Conservation (phyloP, 2,797 vertebrate genomes). For the Acrossocheilus fasciatus region DNA sequence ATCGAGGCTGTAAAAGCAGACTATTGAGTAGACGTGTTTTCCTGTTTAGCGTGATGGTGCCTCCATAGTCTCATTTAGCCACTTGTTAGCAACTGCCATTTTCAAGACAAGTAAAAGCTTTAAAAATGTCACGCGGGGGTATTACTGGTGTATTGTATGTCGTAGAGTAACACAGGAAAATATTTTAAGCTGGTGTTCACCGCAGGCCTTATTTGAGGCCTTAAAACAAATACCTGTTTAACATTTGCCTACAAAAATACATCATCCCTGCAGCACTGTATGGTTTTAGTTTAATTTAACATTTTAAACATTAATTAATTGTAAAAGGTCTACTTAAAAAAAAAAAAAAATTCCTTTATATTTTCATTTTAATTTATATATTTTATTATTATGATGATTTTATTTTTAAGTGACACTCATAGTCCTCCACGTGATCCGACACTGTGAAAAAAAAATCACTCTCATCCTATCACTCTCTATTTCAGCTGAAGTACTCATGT, state of each 20-base stretch:
- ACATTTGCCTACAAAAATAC: background rate
- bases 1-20: background rate
- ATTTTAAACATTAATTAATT: background rate
- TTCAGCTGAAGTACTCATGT: background rate
- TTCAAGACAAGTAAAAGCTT: background rate
- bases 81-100: background rate
- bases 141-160: background rate
- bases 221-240: background rate
- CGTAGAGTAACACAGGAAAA: background rate
- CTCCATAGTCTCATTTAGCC: background rate
- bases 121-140: background rate
- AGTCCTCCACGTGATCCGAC: background rate
- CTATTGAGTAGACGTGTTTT: background rate
- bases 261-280: background rate
- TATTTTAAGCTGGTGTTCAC: background rate
- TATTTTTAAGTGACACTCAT: slow-evolving; percentile 13
- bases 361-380: background rate
- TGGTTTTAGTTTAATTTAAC: background rate
- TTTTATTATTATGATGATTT: background rate
- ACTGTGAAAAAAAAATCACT: background rate
- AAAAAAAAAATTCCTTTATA: background rate
- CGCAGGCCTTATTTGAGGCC: background rate
- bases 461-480: background rate
- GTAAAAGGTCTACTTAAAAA: background rate
- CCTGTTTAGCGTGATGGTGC: background rate